These are phyloP conservation scores for Asobara japonica DNA, from an alignment of 1,140 invertebrate species.

Conservation along the genomic window DNA sequence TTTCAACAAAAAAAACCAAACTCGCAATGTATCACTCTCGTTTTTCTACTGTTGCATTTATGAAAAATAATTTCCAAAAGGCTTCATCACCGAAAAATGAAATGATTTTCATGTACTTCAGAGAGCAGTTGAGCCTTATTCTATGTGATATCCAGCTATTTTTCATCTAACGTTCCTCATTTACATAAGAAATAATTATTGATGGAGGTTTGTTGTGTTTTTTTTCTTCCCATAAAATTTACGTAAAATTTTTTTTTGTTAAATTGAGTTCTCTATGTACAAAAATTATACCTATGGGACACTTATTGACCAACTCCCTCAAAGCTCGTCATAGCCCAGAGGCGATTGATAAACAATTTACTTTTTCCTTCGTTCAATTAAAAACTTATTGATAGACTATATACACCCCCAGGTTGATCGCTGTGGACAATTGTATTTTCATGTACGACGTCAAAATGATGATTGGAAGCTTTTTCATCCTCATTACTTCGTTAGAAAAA, in stretches of 20 bases:
- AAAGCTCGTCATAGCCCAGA: conserved; percentile 51
- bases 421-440: conserved; percentile 24
- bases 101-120: neutral
- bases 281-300: conserved; percentile 57
- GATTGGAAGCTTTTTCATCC: conserved; percentile 38
- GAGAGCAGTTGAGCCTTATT: neutral
- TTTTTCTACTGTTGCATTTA: too few species aligned
- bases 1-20: too few species aligned
- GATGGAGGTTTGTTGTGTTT: neutral
- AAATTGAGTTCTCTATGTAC: conserved; percentile 55
- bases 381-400: conserved; percentile 38
- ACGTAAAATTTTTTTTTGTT: conserved; percentile 27
- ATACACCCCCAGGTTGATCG: conserved; percentile 5
- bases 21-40: too few species aligned
- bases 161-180: neutral
- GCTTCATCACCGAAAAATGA: neutral
- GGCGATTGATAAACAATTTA: conserved; percentile 36
- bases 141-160: neutral
- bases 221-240: conserved; percentile 29
- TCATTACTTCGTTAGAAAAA: conserved; percentile 34
- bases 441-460: conserved; percentile 41
- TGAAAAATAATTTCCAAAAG: too few species aligned
- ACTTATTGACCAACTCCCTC: conserved; percentile 43
- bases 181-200: too few species aligned
- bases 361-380: conserved; percentile 37